Evolutionary conservation across 2,113 vertebrate species (phyloP).

Genomic region (Boulengeromyrus knoepffleri): DNA sequence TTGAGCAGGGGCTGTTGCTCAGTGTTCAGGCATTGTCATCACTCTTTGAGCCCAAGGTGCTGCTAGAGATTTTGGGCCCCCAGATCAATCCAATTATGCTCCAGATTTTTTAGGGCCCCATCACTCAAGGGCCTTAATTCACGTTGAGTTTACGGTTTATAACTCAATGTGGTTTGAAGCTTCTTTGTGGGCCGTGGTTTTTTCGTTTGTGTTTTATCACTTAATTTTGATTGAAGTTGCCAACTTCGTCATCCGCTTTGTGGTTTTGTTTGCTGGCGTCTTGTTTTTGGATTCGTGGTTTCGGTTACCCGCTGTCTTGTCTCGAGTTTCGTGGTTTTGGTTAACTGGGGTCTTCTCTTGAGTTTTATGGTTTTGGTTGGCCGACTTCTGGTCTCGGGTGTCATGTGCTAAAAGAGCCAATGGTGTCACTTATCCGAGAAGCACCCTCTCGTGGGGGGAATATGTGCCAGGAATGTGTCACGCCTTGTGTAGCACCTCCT

Average conservation of each 20-base stretch:
- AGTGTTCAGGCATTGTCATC: not conserved
- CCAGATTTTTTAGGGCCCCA: not conserved
- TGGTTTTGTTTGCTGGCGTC: not conserved
- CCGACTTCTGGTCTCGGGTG: not conserved
- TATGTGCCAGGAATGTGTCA: not conserved
- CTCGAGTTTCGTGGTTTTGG: too few species aligned
- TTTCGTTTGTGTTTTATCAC: not conserved
- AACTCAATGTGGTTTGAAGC: not conserved
- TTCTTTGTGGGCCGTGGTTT: not conserved
- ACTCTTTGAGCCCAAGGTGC: not conserved
- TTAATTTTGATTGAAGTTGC: not conserved
- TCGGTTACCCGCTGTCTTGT: too few species aligned
- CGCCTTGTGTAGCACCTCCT: not conserved
- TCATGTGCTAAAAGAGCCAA: not conserved
- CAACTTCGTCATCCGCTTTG: not conserved
- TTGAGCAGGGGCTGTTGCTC: not conserved
- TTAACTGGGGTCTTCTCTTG: too few species aligned
- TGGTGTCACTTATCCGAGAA: not conserved
- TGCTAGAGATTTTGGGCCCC: not conserved
- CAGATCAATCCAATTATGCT: not conserved
- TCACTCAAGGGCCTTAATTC: not conserved
- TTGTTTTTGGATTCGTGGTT: not conserved
- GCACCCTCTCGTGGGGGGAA: not conserved
- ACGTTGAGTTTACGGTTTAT: not conserved
- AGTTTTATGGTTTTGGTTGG: not conserved